Evolutionary conservation across 2,113 vertebrate genomes (phyloP).

Genomic region (Hippocampus barbouri): DNA sequence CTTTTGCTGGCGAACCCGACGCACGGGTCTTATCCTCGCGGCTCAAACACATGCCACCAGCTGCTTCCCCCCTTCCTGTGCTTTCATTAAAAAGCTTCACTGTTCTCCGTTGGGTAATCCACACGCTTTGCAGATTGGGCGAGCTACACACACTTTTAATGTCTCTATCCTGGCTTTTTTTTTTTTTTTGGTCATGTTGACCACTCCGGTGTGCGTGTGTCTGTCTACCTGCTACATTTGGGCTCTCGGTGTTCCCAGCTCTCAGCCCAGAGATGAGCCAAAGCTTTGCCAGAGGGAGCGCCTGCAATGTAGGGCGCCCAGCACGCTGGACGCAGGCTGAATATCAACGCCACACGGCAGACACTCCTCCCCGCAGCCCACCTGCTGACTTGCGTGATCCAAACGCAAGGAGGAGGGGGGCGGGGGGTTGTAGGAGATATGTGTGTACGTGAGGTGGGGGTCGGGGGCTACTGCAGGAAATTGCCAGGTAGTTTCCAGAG

Average conservation of each 20-base stretch:
- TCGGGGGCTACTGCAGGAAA: constrained; percentile 68
- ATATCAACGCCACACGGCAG: constrained; percentile 75
- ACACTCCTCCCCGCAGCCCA: constrained; percentile 74
- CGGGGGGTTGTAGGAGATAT: constrained; percentile 18
- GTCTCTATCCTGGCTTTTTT: constrained; percentile 20
- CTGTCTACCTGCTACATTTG: constrained; percentile 64
- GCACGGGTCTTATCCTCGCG: constrained; percentile 78
- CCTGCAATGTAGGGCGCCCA: constrained; percentile 79
- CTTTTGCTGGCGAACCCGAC: constrained; percentile 59
- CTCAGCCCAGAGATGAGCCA: constrained; percentile 70
- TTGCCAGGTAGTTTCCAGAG: constrained; percentile 80
- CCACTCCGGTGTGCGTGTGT: constrained; percentile 44
- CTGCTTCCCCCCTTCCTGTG: constrained; percentile 77
- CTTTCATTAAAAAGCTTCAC: constrained; percentile 76
- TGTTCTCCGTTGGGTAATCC: constrained; percentile 70
- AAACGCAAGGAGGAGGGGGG: constrained; percentile 52
- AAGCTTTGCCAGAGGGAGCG: constrained; percentile 74
- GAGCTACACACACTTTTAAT: constrained; percentile 55
- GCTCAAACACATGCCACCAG: constrained; percentile 81
- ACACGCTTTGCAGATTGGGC: constrained; percentile 62
- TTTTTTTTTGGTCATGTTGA: constrained; percentile 30
- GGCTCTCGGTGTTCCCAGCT: constrained; percentile 64
- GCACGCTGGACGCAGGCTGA: constrained; percentile 74
- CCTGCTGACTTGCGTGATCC: constrained; percentile 75
- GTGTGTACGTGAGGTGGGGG: constrained; percentile 17